These are phyloP conservation scores for Yasuhikotakia modesta DNA, from an alignment of 2,797 vertebrate species.

Conservation along the genomic window DNA sequence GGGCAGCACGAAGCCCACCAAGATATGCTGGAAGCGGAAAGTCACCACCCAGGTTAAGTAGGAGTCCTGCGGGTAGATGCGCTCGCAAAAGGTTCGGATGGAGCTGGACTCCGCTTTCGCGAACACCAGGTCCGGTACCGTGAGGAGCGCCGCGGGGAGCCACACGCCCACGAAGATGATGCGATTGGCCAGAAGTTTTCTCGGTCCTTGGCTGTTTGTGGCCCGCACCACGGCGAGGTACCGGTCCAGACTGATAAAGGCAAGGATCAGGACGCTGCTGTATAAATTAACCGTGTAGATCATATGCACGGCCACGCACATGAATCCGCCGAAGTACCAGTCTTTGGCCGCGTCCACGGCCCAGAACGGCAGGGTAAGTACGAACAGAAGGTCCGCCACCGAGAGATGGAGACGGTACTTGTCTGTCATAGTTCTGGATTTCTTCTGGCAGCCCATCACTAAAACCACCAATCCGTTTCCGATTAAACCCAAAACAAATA, in stretches of 20 bases:
- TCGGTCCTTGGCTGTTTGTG: conserved; percentile 87
- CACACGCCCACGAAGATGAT: conserved; percentile 89
- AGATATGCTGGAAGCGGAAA: conserved; percentile 91
- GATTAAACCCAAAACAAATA: conserved; percentile 90
- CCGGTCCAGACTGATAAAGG: conserved; percentile 96
- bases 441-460: conserved; percentile 95
- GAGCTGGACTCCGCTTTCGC: conserved; percentile 76
- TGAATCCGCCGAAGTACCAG: conserved; percentile 87
- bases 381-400: conserved; percentile 94
- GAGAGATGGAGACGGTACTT: conserved; percentile 95
- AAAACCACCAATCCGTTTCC: conserved; percentile 95
- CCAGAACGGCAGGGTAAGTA: conserved; percentile 96
- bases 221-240: conserved; percentile 96
- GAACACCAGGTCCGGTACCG: conserved; percentile 91
- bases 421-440: conserved; percentile 92
- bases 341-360: conserved; percentile 86
- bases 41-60: conserved; percentile 80
- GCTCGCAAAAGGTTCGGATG: conserved; percentile 81
- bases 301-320: conserved; percentile 90
- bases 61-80: conserved; percentile 81
- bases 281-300: conserved; percentile 97
- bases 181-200: conserved; percentile 89
- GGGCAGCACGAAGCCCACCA: conserved; percentile 91
- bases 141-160: conserved; percentile 85
- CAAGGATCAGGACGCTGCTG: conserved; percentile 95